Conservation (phyloP, 1,140 invertebrate species). For the Diabrotica virgifera region DNA sequence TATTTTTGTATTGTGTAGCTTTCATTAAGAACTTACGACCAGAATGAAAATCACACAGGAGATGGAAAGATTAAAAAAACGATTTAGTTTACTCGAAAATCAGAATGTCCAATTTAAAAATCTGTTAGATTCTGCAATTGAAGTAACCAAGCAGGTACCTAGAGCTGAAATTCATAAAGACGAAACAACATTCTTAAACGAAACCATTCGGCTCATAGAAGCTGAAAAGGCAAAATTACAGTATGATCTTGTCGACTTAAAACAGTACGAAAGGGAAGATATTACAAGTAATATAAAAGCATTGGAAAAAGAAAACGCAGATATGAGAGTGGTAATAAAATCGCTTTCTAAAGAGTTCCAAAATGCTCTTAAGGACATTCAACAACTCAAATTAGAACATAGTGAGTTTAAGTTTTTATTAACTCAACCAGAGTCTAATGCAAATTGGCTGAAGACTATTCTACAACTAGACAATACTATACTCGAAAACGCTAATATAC, state of each 20-base stretch:
- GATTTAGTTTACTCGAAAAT: conserved; percentile 21
- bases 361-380: conserved; percentile 20
- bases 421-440: conserved; percentile 23
- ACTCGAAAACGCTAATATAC: background rate
- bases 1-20: too few species aligned
- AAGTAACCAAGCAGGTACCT: conserved; percentile 17
- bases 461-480: conserved; percentile 23
- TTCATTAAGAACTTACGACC: background rate
- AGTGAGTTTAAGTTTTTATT: conserved; percentile 31
- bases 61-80: conserved; percentile 21
- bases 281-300: background rate
- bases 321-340: conserved; percentile 17
- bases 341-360: conserved; percentile 17
- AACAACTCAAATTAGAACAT: conserved; percentile 24
- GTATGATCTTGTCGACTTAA: conserved; percentile 18
- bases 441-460: conserved; percentile 27
- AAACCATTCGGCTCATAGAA: conserved; percentile 24
- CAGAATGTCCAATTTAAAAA: conserved; percentile 27
- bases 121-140: conserved; percentile 24
- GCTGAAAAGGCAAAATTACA: conserved; percentile 24
- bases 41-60: conserved; percentile 32
- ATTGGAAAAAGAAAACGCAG: conserved; percentile 7
- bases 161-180: conserved; percentile 13
- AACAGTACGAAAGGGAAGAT: conserved; percentile 8
- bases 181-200: conserved; percentile 20